phyloP scores from a whole-genome alignment of 1,140 invertebrate species.

The Cylas formicarius region DNA sequence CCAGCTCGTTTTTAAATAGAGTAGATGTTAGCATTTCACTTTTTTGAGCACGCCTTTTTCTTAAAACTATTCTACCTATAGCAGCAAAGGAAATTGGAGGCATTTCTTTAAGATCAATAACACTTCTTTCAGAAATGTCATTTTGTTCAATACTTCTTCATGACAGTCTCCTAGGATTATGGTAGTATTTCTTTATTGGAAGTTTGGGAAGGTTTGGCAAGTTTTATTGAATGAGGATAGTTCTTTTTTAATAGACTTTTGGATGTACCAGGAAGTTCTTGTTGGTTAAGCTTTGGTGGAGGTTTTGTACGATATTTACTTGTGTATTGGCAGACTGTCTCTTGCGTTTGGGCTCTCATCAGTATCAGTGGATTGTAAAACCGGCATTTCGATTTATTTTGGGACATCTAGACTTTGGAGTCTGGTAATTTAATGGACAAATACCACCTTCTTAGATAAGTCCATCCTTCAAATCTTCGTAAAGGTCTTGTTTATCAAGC shows the following conservation, averaged over 20 bases:
- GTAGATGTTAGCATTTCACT: constrained; percentile 2
- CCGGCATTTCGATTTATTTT: too few species aligned
- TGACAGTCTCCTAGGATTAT: not conserved
- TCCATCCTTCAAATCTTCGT: too few species aligned
- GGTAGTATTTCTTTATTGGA: constrained; percentile 2
- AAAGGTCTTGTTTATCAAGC: too few species aligned
- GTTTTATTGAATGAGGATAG: not conserved
- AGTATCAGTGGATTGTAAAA: too few species aligned
- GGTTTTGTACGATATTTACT: too few species aligned
- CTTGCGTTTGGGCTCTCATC: too few species aligned
- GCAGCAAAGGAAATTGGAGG: not conserved
- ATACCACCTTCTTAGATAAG: too few species aligned
- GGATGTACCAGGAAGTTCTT: constrained; percentile 2
- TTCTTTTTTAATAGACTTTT: not conserved
- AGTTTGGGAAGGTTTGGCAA: constrained; percentile 1
- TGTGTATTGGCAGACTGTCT: too few species aligned
- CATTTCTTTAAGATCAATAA: constrained; percentile 4
- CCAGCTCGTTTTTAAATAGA: constrained; percentile 4
- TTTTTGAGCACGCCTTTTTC: constrained; percentile 3
- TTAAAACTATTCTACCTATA: constrained; percentile 1
- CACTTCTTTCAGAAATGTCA: constrained; percentile 2
- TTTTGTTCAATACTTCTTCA: not conserved
- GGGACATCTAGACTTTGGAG: too few species aligned
- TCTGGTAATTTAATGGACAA: too few species aligned
- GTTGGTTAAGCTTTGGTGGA: constrained; percentile 3